These are phyloP conservation scores for Lapara coniferarum DNA, from an alignment of 2,888 invertebrate species.

Conservation along the genomic window DNA sequence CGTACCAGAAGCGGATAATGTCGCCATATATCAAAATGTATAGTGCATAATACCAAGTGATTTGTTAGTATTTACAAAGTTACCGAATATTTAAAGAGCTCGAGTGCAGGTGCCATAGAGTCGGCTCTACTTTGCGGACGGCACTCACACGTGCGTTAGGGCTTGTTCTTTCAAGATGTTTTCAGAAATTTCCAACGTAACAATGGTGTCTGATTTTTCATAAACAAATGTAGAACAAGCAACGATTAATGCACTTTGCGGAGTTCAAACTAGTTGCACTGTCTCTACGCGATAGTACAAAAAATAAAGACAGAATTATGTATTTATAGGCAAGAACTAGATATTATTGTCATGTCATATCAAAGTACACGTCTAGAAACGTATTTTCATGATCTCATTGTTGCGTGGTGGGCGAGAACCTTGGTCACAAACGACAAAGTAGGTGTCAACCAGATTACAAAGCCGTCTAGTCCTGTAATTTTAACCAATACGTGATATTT, in stretches of 20 bases:
- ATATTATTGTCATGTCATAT: background rate
- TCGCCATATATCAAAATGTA: slow-evolving; percentile 42
- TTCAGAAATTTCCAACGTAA: slow-evolving; percentile 36
- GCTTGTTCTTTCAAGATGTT: slow-evolving; percentile 34
- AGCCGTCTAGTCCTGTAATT: slow-evolving; percentile 11
- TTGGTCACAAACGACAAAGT: slow-evolving; percentile 19
- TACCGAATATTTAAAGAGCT: slow-evolving; percentile 28
- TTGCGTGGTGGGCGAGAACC: slow-evolving; percentile 25
- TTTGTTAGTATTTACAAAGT: slow-evolving; percentile 35
- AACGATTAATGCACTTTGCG: too few relatives aligned
- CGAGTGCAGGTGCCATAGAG: slow-evolving; percentile 41
- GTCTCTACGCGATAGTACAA: too few relatives aligned
- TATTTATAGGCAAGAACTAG: too few relatives aligned
- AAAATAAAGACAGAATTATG: too few relatives aligned
- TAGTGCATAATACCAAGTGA: slow-evolving; percentile 35
- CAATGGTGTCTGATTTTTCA: background rate
- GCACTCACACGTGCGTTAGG: slow-evolving; percentile 39
- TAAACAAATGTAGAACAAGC: background rate
- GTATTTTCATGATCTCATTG: slow-evolving; percentile 24
- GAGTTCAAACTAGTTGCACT: too few relatives aligned
- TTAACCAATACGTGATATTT: slow-evolving; percentile 9
- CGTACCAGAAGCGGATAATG: slow-evolving; percentile 39
- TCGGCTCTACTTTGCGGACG: slow-evolving; percentile 37
- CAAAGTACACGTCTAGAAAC: slow-evolving; percentile 13
- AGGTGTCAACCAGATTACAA: slow-evolving; percentile 24